Evolutionary conservation across 2,888 invertebrate species (phyloP).

Genomic region (Leucoma salicis): DNA sequence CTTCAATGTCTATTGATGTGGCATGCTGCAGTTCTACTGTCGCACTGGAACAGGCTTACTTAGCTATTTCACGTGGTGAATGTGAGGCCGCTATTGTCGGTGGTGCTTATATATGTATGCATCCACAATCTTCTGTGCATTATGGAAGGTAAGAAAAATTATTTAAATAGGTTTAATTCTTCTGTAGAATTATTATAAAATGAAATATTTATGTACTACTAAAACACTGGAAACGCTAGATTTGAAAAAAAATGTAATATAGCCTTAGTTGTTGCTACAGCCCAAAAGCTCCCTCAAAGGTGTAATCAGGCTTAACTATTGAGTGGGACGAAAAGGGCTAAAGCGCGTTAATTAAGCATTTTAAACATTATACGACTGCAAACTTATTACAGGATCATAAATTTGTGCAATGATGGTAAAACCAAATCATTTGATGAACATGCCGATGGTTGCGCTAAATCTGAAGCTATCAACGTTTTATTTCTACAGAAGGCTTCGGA

Average conservation of each 20-base stretch:
- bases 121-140: constrained; percentile 70
- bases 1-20: constrained; percentile 55
- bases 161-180: too few relatives aligned
- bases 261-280: too few relatives aligned
- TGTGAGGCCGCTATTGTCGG: constrained; percentile 83
- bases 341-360: too few relatives aligned
- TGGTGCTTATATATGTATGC: constrained; percentile 80
- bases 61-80: constrained; percentile 50
- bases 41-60: constrained; percentile 54
- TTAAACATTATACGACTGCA: too few relatives aligned
- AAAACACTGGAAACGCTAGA: too few relatives aligned
- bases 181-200: too few relatives aligned
- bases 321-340: too few relatives aligned
- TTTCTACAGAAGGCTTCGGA: constrained; percentile 85
- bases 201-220: too few relatives aligned
- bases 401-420: constrained; percentile 88
- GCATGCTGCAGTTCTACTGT: constrained; percentile 55
- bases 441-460: constrained; percentile 88
- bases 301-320: too few relatives aligned
- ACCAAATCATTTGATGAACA: constrained; percentile 93
- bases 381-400: constrained; percentile 41
- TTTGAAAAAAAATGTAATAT: too few relatives aligned
- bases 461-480: constrained; percentile 86
- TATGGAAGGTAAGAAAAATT: constrained; percentile 50
- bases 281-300: too few relatives aligned